Evolutionary conservation across 2,797 vertebrate species (phyloP), one percentile per base, ranked within the genome.

Genomic region (Microchirus variegatus): DNA sequence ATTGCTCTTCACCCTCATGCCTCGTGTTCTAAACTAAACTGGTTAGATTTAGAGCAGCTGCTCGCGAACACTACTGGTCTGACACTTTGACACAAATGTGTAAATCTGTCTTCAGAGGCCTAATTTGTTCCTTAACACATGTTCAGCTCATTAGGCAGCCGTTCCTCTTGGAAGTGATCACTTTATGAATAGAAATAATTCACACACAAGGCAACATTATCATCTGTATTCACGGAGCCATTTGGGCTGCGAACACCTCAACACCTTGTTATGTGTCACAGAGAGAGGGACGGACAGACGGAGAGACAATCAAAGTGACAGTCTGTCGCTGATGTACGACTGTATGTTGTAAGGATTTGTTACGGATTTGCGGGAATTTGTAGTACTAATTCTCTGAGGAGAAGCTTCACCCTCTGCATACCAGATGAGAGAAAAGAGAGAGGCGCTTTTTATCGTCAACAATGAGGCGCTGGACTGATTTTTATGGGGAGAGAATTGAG

Each of bases 341-440:
- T 54, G 54, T 64, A 57, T 64, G 70, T 75, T 73, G 57, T n/a
- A 49, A 68, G 51, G 76, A 65, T 78, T 77, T 73, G 77, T 77
- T 67, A 78, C 81, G 82, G 81, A 85, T 85, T 70, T 81, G 77
- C 79, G 81, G 81, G 81, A 78, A 75, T 82, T 82, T 83, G 86
- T 77, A 80, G 77, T 63, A 67, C 82, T 78, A 71, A 73, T 67
- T 80, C 80, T 82, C 70, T n/a, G 53, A 78, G 60, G 75, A 81
- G 59, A 65, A 52, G 59, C 76, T 71, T 78, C 54, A 18, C 48
- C 40, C 45, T 62, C 71, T 90, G 85, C 83, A 90, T 89, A 83
- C 90, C 88, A 78, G 70, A 90, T 83, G 77, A 89, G 64, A 64
- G 9, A 69, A 68, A 77, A 45, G 53, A 70, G 57, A 35, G 65